A percentile compares a stretch with the other conserved stretches of the same genome.
These are phyloP conservation scores for Euproctis similis DNA, from an alignment of 2,888 invertebrate genomes.

Conservation along the genomic window DNA sequence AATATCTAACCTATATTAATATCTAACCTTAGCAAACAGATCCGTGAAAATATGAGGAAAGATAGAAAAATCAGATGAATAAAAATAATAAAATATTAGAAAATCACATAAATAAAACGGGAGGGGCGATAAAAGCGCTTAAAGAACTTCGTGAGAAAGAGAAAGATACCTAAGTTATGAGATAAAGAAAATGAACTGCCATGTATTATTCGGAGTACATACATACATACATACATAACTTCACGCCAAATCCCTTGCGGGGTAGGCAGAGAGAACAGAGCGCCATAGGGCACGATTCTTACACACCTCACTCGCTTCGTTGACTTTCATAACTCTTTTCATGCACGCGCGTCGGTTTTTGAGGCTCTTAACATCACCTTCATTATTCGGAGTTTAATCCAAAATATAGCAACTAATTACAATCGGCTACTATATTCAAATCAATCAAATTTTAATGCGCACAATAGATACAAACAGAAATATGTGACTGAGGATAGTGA, in stretches of 20 bases:
- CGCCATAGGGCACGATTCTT: too few species aligned
- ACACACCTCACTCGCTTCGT: too few species aligned
- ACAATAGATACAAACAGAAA: neutral
- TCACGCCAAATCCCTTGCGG: too few species aligned
- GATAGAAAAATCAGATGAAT: neutral
- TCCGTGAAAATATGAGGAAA: neutral
- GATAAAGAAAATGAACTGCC: neutral
- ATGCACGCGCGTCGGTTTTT: too few species aligned
- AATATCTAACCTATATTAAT: too few species aligned
- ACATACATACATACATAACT: too few species aligned
- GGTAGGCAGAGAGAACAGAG: too few species aligned
- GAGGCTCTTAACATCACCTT: too few species aligned
- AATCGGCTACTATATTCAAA: slow-evolving; percentile 5
- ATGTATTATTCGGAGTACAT: too few species aligned
- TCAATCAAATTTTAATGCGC: neutral
- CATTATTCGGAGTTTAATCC: slow-evolving; percentile 7
- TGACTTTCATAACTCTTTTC: too few species aligned
- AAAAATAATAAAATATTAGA: neutral
- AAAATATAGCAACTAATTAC: slow-evolving; percentile 9
- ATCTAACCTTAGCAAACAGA: too few species aligned
- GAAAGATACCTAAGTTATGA: too few species aligned
- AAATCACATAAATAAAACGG: neutral
- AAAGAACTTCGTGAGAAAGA: slow-evolving; percentile 1
- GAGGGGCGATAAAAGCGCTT: neutral
- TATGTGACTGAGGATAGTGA: neutral